Percentiles rank a stretch among this genome's conserved stretches.
Evolutionary conservation across 2,113 vertebrate species (phyloP).

Genomic region (Podarcis raffonei): DNA sequence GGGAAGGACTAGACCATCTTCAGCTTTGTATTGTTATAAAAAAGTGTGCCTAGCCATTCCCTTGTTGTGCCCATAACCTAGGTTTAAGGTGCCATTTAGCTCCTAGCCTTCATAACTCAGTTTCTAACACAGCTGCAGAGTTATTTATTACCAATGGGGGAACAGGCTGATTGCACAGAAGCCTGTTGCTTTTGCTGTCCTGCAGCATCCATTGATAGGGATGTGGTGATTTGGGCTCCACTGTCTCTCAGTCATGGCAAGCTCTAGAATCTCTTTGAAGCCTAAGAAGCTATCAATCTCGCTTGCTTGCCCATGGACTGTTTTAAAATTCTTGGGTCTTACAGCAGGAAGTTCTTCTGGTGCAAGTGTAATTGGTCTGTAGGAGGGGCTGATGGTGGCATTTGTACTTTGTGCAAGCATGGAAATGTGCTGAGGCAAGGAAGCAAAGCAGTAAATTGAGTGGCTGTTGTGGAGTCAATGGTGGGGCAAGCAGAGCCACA

Average conservation of each 20-base stretch:
- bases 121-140: too few species aligned
- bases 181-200: not conserved
- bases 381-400: not conserved
- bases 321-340: not conserved
- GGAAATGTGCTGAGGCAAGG: not conserved
- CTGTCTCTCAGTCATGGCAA: too few species aligned
- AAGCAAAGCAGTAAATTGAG: not conserved
- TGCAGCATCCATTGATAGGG: not conserved
- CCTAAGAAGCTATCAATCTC: not conserved
- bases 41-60: too few species aligned
- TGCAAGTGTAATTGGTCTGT: not conserved
- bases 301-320: not conserved
- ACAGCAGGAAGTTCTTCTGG: not conserved
- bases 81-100: too few species aligned
- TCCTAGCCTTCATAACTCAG: too few species aligned
- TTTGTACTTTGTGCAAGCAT: not conserved
- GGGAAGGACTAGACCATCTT: too few species aligned
- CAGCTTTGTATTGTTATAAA: too few species aligned
- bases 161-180: not conserved
- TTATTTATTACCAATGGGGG: too few species aligned
- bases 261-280: not conserved
- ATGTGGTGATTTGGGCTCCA: not conserved
- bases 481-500: not conserved
- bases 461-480: not conserved
- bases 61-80: too few species aligned